Percentiles rank a stretch among this genome's conserved stretches.
These are phyloP conservation scores for Agapornis canus DNA, from an alignment of 2,797 vertebrate species.

Conservation along the genomic window DNA sequence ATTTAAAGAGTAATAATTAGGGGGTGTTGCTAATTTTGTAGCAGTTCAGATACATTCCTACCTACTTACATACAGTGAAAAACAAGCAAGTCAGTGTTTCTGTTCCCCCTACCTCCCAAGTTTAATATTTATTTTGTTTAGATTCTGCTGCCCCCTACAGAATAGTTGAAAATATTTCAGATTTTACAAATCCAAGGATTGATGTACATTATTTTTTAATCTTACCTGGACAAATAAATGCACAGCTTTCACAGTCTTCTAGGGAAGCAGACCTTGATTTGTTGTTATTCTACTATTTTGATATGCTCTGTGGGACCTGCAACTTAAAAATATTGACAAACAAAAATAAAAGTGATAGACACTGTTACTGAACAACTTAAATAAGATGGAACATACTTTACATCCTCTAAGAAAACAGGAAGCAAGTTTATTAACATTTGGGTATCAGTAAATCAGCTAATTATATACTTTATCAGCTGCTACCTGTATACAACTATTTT, in stretches of 20 bases:
- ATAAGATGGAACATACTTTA: background rate
- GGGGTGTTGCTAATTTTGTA: slow-evolving; percentile 62
- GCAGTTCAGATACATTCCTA: slow-evolving; percentile 38
- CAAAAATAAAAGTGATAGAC: background rate
- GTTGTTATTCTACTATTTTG: background rate
- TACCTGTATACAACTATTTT: background rate
- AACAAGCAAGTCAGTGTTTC: slow-evolving; percentile 18
- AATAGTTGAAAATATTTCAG: slow-evolving; percentile 32
- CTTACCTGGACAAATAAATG: background rate
- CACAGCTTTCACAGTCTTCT: background rate
- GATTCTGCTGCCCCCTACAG: slow-evolving; percentile 76
- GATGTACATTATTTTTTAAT: background rate
- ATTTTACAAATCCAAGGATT: background rate
- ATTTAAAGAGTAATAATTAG: slow-evolving; percentile 77
- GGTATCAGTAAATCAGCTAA: background rate
- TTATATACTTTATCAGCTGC: background rate
- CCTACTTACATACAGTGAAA: background rate
- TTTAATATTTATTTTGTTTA: slow-evolving; percentile 60
- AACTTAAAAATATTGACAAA: background rate
- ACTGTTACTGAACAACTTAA: background rate
- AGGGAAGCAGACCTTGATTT: background rate
- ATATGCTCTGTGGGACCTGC: background rate
- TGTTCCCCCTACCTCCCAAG: background rate
- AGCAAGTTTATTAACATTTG: background rate
- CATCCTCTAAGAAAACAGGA: background rate